Evolutionary conservation across 2,888 invertebrate species (phyloP), one percentile per base, ranked within the genome.

Genomic region (Capitulum mitella): DNA sequence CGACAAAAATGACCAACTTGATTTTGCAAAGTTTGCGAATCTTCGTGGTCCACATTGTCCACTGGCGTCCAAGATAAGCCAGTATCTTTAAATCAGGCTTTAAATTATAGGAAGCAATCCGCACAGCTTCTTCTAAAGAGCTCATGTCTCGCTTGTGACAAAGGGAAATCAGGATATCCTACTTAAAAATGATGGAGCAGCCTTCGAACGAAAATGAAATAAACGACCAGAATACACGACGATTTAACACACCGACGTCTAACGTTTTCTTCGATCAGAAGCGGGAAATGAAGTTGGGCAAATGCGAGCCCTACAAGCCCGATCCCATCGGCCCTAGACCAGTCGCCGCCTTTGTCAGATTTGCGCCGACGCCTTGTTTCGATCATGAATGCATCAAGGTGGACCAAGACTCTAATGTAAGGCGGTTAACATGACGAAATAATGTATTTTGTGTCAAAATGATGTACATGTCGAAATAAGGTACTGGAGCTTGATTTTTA

Each of bases 301-400:
- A 40, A 70, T 70, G 70, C 16, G 70, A 70, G 29, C 37, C 70
- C 40, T 70, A 70, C 70, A 37, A 22, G 26, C 70, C 70, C 10
- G 40, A 70, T 22, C 70, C 40, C 14, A 22, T 70, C 19, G 70
- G 70, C 10, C 26, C 70, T 19, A 37, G 70, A 26, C 70, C 70
- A 40, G 70, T 70, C 40, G 37, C 70, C 26, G 40, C 70, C 26
- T 40, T 70, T 34, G 40, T 70, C 26, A 19, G 70, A 40, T 70
- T 70, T 40, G 16, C 40, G n/a, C 70, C 70, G 12, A 70, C 70
- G 2, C 26, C 40, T 26, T 29, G 14, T 10, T 70, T 70, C 12
- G 70, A 70, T 26, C 70, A 70, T 40, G 70, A 70, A 29, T 70
- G 70, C 70, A 70, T 70, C 40, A 70, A 70, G 34, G 70, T 70